Base-by-base conservation (phyloP, 2,888 invertebrate species). In the Spisula subtruncata region DNA sequence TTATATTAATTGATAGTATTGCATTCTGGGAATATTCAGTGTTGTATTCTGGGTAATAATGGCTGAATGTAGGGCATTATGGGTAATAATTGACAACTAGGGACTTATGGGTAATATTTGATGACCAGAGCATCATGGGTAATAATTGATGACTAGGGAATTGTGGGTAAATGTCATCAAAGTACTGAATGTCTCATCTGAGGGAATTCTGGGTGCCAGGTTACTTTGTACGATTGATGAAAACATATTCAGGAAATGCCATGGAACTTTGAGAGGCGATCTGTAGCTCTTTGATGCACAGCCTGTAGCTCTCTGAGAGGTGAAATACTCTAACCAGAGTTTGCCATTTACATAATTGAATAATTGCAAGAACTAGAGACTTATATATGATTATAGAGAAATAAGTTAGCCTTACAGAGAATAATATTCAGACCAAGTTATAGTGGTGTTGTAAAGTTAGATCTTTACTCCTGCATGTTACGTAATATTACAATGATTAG, bases 301-400 rank as follows among this genome's bases (percentile, higher is more conserved):
- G 14, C 12, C 12, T 6, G 60, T 25, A 8, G 60, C 18, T 75
- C 32, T 75, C 16, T 1, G 14, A 32, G 75, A 75, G 75, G 25
- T 75, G 35, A 18, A 32, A 60, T 60, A 10, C n/a, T n/a, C n/a
- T 25, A 2, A 75, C 32, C 35, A 18, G 32, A 71, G 32, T 32
- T 75, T 60, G n/a, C 75, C 32, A 75, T 75, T 75, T 75, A 32
- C 75, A 75, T 75, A 75, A 75, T 75, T 29, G 75, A 75, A 75
- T 75, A 75, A 75, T 75, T 75, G 60, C 5, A 25, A 12, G n/a
- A 66, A 66, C n/a, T 25, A 25, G 60, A 12, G 25, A 66, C 25
- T 66, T 66, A n/a, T n/a, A n/a, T n/a, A n/a, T n/a, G n/a, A 66
- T 51, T 51, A 51, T 51, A 51, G 14, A 12, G 12, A 51, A 51